Percentiles rank a stretch among this genome's conserved stretches.
Conservation (phyloP, 2,797 vertebrate species). For the Sebastes vulpes region DNA sequence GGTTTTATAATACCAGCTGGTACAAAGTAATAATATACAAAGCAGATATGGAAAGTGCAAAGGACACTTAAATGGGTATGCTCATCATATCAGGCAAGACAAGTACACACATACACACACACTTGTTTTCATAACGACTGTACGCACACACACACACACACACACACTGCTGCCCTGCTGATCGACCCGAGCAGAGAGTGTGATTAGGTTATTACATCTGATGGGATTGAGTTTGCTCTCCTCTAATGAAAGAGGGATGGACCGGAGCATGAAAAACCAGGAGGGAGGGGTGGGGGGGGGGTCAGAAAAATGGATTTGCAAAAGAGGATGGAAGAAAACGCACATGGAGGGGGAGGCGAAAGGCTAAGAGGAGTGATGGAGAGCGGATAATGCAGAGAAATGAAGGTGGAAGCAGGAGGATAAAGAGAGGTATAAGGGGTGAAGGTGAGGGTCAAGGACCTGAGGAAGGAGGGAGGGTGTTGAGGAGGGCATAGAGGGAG, state of each 20-base stretch:
- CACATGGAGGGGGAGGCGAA: background rate
- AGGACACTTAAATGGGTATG: background rate
- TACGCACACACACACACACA: background rate
- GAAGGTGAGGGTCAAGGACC: conserved; percentile 55
- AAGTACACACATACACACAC: background rate
- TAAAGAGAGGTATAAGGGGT: background rate
- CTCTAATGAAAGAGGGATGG: conserved; percentile 72
- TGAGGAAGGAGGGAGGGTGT: background rate
- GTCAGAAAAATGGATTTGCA: conserved; percentile 21
- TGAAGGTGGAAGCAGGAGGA: background rate
- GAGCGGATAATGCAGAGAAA: background rate
- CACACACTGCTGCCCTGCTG: background rate
- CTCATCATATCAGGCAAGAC: background rate
- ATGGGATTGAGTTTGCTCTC: conserved; percentile 69
- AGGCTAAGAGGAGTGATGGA: conserved; percentile 18
- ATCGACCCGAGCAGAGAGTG: conserved; percentile 28
- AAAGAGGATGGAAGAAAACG: background rate
- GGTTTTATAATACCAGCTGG: background rate
- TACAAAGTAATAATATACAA: background rate
- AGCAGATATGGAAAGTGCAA: background rate
- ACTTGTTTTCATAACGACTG: background rate
- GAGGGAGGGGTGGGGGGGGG: background rate
- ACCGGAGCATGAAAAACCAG: conserved; percentile 21
- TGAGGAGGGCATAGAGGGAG: background rate
- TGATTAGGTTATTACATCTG: conserved; percentile 66